Evolutionary conservation across 2,113 vertebrate species (phyloP).

Genomic region (Nyctereutes procyonoides): DNA sequence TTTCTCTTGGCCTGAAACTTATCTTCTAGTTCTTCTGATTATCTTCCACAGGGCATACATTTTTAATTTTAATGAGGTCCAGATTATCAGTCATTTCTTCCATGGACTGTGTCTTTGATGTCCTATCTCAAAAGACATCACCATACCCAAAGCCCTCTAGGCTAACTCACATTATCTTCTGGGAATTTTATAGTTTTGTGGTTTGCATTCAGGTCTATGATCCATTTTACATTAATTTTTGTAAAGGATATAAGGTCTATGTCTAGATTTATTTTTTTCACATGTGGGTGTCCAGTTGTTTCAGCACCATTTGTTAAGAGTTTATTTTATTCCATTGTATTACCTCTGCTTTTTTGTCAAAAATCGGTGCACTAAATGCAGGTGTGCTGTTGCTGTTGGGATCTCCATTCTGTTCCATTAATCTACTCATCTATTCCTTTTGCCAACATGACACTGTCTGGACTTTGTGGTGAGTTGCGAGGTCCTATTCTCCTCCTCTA

Average conservation of each 20-base stretch:
- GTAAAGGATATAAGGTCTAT: neutral
- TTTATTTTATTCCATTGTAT: neutral
- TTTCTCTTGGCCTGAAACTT: neutral
- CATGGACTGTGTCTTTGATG: neutral
- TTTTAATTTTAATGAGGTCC: neutral
- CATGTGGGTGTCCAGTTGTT: neutral
- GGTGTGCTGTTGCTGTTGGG: neutral
- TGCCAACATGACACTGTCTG: neutral
- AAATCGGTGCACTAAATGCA: neutral
- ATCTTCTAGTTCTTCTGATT: neutral
- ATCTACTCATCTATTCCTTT: neutral
- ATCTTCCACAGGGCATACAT: neutral
- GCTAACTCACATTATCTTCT: too few species aligned
- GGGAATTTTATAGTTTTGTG: neutral
- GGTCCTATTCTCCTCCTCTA: neutral
- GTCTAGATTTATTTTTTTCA: too few species aligned
- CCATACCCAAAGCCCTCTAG: neutral
- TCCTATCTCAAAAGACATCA: neutral
- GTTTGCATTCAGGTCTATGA: neutral
- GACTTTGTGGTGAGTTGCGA: neutral
- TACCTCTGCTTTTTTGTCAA: neutral
- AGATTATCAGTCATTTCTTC: neutral
- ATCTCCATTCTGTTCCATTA: neutral
- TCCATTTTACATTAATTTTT: neutral
- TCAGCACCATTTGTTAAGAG: neutral